These are phyloP conservation scores for Acanthornis magna DNA, from an alignment of 2,797 vertebrate species.

Conservation along the genomic window DNA sequence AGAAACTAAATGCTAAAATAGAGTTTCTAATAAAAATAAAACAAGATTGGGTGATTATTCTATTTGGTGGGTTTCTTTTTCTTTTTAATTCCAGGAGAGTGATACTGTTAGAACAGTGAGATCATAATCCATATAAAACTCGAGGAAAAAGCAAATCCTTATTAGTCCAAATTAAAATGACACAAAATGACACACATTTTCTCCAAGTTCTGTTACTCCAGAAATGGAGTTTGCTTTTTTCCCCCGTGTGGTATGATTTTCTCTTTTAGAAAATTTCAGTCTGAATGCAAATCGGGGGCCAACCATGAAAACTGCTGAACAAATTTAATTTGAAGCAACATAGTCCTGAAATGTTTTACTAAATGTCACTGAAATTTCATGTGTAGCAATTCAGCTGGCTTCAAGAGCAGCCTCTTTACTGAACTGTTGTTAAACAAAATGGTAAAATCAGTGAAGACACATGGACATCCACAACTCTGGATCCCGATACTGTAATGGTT, in stretches of 20 bases:
- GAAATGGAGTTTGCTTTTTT: not conserved
- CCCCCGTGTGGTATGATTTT: not conserved
- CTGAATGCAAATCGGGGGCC: conserved; percentile 15
- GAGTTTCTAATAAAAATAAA: conserved; percentile 67
- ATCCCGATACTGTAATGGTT: not conserved
- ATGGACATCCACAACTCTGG: conserved; percentile 39
- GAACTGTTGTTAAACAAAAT: conserved; percentile 52
- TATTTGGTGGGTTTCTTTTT: not conserved
- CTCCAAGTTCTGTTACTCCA: conserved; percentile 9
- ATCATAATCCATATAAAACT: conserved; percentile 34
- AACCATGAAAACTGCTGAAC: conserved; percentile 31
- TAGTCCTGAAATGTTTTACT: conserved; percentile 21
- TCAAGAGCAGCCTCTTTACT: conserved; percentile 5
- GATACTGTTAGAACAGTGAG: conserved; percentile 12
- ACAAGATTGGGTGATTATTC: conserved; percentile 41
- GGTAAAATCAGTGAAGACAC: conserved; percentile 36
- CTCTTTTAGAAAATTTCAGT: conserved; percentile 17
- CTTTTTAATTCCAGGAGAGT: conserved; percentile 34
- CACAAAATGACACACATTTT: not conserved
- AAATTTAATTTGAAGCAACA: conserved; percentile 35
- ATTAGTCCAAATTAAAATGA: conserved; percentile 41
- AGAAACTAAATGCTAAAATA: conserved; percentile 62
- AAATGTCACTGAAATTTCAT: conserved; percentile 51
- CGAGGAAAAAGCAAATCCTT: conserved; percentile 25
- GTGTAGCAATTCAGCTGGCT: conserved; percentile 20